These are phyloP conservation scores for Catostomus latipinnis DNA, from an alignment of 2,797 vertebrate genomes.

Conservation along the genomic window DNA sequence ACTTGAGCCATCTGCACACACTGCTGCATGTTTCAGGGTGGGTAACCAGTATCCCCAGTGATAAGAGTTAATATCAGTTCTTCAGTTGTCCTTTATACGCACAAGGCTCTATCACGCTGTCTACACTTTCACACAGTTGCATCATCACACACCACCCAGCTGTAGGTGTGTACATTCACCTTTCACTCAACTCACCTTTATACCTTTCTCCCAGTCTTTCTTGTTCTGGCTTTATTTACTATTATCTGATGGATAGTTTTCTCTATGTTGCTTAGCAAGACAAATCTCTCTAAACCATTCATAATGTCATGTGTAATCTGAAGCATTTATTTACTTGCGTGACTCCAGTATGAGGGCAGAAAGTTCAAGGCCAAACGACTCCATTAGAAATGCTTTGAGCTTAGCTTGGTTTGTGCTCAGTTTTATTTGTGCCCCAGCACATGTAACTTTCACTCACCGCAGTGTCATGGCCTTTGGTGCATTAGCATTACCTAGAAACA, in stretches of 20 bases:
- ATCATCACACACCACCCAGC: slow-evolving; percentile 23
- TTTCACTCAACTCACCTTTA: slow-evolving; percentile 48
- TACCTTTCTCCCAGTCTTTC: slow-evolving; percentile 40
- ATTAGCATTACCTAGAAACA: not conserved
- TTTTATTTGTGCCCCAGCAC: slow-evolving; percentile 2
- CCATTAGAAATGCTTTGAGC: not conserved
- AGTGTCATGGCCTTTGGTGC: not conserved
- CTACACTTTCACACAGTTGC: slow-evolving; percentile 49
- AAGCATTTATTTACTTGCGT: slow-evolving; percentile 32
- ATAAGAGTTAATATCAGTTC: slow-evolving; percentile 4
- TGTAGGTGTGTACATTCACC: slow-evolving; percentile 39
- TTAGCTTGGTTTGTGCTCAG: no score
- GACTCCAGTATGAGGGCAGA: slow-evolving; percentile 2
- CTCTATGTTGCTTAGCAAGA: not conserved
- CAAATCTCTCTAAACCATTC: slow-evolving; percentile 12
- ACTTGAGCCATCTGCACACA: slow-evolving; percentile 25
- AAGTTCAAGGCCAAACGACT: slow-evolving; percentile 23
- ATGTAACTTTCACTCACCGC: not conserved
- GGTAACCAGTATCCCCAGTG: slow-evolving; percentile 14
- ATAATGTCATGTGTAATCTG: slow-evolving; percentile 3
- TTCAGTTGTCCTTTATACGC: slow-evolving; percentile 20
- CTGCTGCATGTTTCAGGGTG: slow-evolving; percentile 2
- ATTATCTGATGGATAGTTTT: slow-evolving; percentile 18
- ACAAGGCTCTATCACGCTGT: slow-evolving; percentile 20
- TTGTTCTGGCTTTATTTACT: slow-evolving; percentile 14